These are phyloP conservation scores for Sceloporus undulatus DNA, from an alignment of 2,113 vertebrate species.

Conservation along the genomic window DNA sequence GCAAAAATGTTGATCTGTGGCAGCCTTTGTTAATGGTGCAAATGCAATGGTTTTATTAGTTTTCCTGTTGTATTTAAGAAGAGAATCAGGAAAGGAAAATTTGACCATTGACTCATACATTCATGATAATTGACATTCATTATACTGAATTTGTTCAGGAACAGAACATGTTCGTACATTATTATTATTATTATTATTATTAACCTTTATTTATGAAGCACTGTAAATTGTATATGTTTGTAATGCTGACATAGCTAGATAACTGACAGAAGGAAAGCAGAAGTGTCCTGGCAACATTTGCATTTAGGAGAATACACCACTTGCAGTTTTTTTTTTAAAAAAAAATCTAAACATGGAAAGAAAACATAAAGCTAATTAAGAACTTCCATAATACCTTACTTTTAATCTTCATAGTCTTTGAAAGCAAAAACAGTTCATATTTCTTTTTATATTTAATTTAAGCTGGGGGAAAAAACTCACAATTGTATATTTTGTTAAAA, in stretches of 20 bases:
- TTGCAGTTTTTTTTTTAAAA: background rate
- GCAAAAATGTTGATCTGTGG: background rate
- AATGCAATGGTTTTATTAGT: background rate
- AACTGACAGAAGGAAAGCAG: slow-evolving; percentile 29
- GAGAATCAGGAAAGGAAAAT: background rate
- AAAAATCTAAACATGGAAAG: slow-evolving; percentile 16
- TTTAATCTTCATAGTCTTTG: background rate
- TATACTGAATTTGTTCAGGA: background rate
- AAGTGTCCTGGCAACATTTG: slow-evolving; percentile 37
- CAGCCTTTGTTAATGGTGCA: background rate
- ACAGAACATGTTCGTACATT: too few species aligned
- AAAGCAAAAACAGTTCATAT: slow-evolving; percentile 6
- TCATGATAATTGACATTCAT: background rate
- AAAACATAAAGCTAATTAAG: slow-evolving; percentile 19
- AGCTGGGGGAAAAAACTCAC: background rate
- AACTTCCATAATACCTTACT: slow-evolving; percentile 17
- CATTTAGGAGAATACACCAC: background rate
- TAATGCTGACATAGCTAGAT: slow-evolving; percentile 54
- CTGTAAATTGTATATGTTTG: slow-evolving; percentile 41
- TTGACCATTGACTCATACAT: background rate
- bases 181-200: too few species aligned
- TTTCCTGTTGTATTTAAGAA: background rate
- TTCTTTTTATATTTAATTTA: slow-evolving; percentile 1
- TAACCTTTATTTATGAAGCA: too few species aligned
- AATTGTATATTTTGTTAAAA: background rate